Percentiles rank a stretch among this genome's conserved stretches.
phyloP scores from a whole-genome alignment of 2,888 invertebrate genomes.

The Lutraria lutraria region DNA sequence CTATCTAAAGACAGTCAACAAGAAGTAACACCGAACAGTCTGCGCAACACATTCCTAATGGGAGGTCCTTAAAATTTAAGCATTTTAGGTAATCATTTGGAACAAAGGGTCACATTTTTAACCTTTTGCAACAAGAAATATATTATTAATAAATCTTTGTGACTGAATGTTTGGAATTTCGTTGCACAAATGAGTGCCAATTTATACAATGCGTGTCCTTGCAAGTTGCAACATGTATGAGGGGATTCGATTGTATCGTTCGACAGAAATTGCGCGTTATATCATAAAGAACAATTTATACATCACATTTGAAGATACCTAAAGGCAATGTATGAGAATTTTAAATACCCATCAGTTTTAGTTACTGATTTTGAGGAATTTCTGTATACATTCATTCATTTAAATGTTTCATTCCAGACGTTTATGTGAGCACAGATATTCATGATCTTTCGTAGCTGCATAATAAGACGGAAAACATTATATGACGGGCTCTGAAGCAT shows the following conservation, averaged over 20 bases:
- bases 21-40: background rate
- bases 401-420: background rate
- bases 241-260: background rate
- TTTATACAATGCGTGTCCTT: background rate
- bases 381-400: background rate
- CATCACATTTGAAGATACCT: background rate
- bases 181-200: background rate
- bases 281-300: background rate
- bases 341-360: constrained; percentile 12
- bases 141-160: background rate
- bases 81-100: background rate
- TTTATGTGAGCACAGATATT: background rate
- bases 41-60: background rate
- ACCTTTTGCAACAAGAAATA: background rate
- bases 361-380: constrained; percentile 14
- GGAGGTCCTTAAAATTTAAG: background rate
- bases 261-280: background rate
- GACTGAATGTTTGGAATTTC: background rate
- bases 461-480: background rate
- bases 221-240: background rate
- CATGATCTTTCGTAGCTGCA: background rate
- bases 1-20: background rate
- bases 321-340: background rate
- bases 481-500: background rate
- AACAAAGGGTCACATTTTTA: background rate